Conservation (phyloP, 2,888 invertebrate genomes). For the Lasioglossum lativentre region DNA sequence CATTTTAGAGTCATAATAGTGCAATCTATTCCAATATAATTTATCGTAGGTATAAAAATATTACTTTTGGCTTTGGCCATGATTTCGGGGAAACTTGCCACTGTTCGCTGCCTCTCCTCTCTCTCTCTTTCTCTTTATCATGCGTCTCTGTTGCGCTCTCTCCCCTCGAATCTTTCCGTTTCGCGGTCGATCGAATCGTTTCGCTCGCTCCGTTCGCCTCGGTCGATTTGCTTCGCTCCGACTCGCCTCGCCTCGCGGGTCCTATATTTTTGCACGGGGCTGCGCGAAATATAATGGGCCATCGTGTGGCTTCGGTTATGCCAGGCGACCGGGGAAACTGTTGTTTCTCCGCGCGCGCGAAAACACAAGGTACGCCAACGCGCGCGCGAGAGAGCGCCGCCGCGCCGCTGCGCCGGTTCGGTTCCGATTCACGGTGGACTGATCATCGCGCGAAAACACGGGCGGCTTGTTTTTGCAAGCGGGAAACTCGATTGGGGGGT, state of each 20-base stretch:
- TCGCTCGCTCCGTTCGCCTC: not conserved
- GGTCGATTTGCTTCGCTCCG: not conserved
- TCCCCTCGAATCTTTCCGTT: not conserved
- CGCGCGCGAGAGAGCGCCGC: constrained; percentile 33
- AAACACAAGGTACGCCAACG: constrained; percentile 67
- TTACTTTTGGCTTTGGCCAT: not conserved
- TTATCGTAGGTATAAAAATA: not conserved
- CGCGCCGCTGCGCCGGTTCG: constrained; percentile 1
- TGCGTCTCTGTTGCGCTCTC: not conserved
- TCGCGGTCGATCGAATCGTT: constrained; percentile 37
- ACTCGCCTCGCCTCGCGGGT: constrained; percentile 1
- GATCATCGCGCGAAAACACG: constrained; percentile 74
- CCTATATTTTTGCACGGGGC: constrained; percentile 62
- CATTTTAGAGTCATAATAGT: not conserved
- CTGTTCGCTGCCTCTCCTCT: not conserved
- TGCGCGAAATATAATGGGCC: constrained; percentile 62
- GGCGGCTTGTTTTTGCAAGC: constrained; percentile 69
- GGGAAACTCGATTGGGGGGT: constrained; percentile 66
- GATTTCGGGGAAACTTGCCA: not conserved
- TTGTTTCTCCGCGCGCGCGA: constrained; percentile 68
- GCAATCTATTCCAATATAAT: not conserved
- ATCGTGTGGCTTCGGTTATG: constrained; percentile 52
- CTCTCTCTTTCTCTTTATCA: not conserved
- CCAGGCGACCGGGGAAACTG: constrained; percentile 62
- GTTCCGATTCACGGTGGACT: constrained; percentile 72